Base-by-base conservation (phyloP, 2,113 vertebrate genomes). In the Notechis scutatus region DNA sequence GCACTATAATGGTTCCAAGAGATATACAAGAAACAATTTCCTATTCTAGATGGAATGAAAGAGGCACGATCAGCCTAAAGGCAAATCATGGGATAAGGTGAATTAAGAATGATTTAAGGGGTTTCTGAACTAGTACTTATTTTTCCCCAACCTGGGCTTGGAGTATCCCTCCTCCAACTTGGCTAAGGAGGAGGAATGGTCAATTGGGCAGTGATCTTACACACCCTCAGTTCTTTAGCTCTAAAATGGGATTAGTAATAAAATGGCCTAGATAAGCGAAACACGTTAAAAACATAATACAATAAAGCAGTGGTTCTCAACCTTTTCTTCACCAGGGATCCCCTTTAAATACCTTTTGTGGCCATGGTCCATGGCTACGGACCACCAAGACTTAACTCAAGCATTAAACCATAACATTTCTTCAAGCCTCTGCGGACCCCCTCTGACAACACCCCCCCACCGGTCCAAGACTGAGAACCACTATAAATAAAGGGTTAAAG, bases 401-500 rank as follows among this genome's bases (percentile, higher is more conserved):
- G 64, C 12, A 11, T 69, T 69, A 3, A 69, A 34, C 15, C 64
- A 2, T 34, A 34, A 18, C 64, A 34, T 69, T n/a, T 69, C 14
- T 69, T 34, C 64, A 69, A 69, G 64, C 14, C 5, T 69, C 15
- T 0, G 14, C 2, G 1, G 29, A n/a, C 4, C 1, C 12, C 64
- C 29, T 18, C 29, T 69, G 12, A 5, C 14, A 34, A 59, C 10
- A 1, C 29, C 29, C 61, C 1, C 1, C 12, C 29, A 15, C 0
- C 4, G 14, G 29, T 34, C 64, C 15, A n/a, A 69, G 12, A 4
- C 34, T 34, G 29, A 24, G 45, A 87, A 3, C 11, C 34, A 21
- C 34, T 7, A 9, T 9, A 86, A 86, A 90, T 39, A 39, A 96
- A 96, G 85, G 10, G 39, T 81, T 39, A 39, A 81, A 81, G 6